Conservation (phyloP, 1,140 invertebrate species). For the Drosophila watanabei region DNA sequence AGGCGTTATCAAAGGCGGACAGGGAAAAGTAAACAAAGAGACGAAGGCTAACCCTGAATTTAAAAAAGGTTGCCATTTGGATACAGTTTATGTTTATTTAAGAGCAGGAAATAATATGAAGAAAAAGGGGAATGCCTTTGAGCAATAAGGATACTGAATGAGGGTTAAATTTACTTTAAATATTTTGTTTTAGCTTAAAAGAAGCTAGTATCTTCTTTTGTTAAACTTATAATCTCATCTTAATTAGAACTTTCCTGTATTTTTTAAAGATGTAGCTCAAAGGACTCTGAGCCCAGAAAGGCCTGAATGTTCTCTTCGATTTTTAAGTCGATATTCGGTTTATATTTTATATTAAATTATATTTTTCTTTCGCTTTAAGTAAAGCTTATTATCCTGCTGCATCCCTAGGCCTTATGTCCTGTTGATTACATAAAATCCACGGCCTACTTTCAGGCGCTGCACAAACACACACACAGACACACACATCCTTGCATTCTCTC, state of each 20-base stretch:
- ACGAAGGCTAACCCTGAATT: slow-evolving; percentile 2
- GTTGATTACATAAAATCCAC: slow-evolving; percentile 14
- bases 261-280: too few species aligned
- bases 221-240: too few species aligned
- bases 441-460: slow-evolving; percentile 8
- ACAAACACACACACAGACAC: neutral
- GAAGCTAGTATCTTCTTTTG: neutral
- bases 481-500: neutral
- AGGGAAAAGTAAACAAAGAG: slow-evolving; percentile 34
- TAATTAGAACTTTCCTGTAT: too few species aligned
- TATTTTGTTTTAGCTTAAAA: neutral
- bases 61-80: neutral
- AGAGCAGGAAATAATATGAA: too few species aligned
- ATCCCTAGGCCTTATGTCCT: neutral
- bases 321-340: too few species aligned
- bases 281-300: too few species aligned
- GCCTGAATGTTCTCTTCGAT: too few species aligned
- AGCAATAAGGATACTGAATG: neutral
- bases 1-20: slow-evolving; percentile 20
- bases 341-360: neutral
- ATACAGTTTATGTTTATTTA: neutral
- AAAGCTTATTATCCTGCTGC: neutral
- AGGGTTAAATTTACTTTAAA: neutral
- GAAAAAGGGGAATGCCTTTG: too few species aligned
- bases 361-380: neutral